Conservation (phyloP, 1,140 invertebrate genomes). For the Atopsyche davidsoni region DNA sequence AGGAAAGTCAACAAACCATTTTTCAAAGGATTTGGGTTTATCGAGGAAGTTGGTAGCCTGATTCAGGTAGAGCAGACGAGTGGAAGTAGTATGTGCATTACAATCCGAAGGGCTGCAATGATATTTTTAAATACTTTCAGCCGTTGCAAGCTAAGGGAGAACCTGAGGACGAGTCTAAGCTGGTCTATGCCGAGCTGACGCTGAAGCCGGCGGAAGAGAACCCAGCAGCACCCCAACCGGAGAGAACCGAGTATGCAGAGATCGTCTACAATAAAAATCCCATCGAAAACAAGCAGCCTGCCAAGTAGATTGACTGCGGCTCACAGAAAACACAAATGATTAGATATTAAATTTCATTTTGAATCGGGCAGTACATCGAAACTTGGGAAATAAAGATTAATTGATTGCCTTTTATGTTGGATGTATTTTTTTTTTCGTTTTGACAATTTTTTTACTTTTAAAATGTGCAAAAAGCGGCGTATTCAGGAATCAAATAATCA, state of each 20-base stretch:
- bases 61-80: too few relatives aligned
- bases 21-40: background rate
- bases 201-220: slow-evolving; percentile 37
- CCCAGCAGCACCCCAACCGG: slow-evolving; percentile 35
- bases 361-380: too few relatives aligned
- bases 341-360: too few relatives aligned
- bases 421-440: too few relatives aligned
- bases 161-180: slow-evolving; percentile 40
- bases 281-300: slow-evolving; percentile 21
- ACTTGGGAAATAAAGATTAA: too few relatives aligned
- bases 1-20: background rate
- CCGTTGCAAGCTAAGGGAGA: slow-evolving; percentile 21
- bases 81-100: too few relatives aligned
- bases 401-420: too few relatives aligned
- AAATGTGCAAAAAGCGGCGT: too few relatives aligned
- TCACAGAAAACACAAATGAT: too few relatives aligned
- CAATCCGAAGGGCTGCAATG: background rate
- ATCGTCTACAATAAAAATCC: slow-evolving; percentile 43
- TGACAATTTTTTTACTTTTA: too few relatives aligned
- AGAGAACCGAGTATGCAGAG: slow-evolving; percentile 58
- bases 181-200: slow-evolving; percentile 58
- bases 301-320: slow-evolving; percentile 14
- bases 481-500: too few relatives aligned
- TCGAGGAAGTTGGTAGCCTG: too few relatives aligned
- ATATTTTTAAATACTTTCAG: slow-evolving; percentile 12